phyloP scores from a whole-genome alignment of 2,113 vertebrate species.

The Microtus pennsylvanicus region DNA sequence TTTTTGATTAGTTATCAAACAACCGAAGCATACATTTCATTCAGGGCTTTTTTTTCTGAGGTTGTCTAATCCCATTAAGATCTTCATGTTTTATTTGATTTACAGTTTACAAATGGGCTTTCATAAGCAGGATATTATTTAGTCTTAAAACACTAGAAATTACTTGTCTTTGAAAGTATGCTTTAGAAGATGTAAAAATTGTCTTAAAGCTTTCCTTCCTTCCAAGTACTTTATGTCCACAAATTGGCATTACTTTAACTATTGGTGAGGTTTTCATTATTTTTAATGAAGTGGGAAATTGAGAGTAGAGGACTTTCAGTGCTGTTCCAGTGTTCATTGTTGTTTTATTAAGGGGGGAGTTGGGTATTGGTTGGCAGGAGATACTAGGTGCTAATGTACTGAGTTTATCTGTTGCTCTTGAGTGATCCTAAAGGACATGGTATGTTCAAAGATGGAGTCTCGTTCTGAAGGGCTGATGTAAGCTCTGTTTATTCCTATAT shows the following conservation, averaged over 20 bases:
- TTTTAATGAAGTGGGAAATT: conserved; percentile 33
- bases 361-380: not conserved
- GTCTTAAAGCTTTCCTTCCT: conserved; percentile 12
- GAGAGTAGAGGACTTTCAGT: not conserved
- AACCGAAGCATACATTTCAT: not conserved
- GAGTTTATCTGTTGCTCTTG: not conserved
- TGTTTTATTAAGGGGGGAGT: not conserved
- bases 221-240: not conserved
- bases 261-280: not conserved
- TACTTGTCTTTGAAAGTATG: not conserved
- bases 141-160: not conserved
- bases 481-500: not conserved
- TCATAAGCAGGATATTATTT: conserved; percentile 33
- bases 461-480: not conserved
- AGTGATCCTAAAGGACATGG: not conserved
- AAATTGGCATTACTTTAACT: not conserved
- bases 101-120: not conserved
- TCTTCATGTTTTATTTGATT: conserved; percentile 1
- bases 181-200: not conserved
- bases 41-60: conserved; percentile 20
- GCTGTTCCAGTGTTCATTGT: not conserved
- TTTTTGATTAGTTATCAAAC: conserved; percentile 10
- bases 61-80: not conserved
- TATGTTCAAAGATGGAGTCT: not conserved
- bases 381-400: not conserved